These are phyloP conservation scores for Xiphydria camelus DNA, from an alignment of 2,888 invertebrate genomes.

Conservation along the genomic window DNA sequence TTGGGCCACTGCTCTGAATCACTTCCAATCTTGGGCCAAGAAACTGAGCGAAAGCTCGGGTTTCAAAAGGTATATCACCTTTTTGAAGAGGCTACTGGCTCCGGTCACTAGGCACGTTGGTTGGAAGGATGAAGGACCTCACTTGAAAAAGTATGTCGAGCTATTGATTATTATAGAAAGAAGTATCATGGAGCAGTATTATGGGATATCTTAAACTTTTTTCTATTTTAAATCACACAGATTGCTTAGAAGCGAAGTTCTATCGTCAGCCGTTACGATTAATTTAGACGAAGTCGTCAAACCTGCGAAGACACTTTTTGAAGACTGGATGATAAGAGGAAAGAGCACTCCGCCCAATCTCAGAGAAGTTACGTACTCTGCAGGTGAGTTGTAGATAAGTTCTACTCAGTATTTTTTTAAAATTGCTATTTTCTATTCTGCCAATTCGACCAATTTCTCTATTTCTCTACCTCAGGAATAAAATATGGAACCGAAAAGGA, in stretches of 20 bases:
- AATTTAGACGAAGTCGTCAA: slow-evolving; percentile 71
- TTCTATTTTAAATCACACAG: slow-evolving; percentile 57
- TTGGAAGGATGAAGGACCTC: slow-evolving; percentile 68
- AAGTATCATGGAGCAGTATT: slow-evolving; percentile 5
- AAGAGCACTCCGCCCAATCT: slow-evolving; percentile 73
- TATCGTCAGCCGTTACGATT: slow-evolving; percentile 74
- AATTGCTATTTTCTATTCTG: too few relatives aligned
- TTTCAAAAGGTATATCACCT: slow-evolving; percentile 69
- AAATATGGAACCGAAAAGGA: slow-evolving; percentile 71
- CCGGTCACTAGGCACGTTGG: slow-evolving; percentile 66
- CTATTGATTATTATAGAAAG: too few relatives aligned
- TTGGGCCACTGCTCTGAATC: slow-evolving; percentile 79
- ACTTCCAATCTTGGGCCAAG: slow-evolving; percentile 74
- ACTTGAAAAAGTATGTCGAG: slow-evolving; percentile 68
- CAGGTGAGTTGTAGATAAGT: too few relatives aligned
- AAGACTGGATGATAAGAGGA: slow-evolving; percentile 71
- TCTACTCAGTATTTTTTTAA: too few relatives aligned
- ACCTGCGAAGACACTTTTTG: slow-evolving; percentile 71
- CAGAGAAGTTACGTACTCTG: slow-evolving; percentile 69
- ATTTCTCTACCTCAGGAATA: slow-evolving; percentile 65
- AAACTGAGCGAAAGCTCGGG: slow-evolving; percentile 73
- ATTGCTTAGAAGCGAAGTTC: slow-evolving; percentile 71
- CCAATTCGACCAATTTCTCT: not conserved
- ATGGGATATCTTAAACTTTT: slow-evolving; percentile 3
- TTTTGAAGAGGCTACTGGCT: slow-evolving; percentile 63